Base-by-base conservation (phyloP, 2,797 vertebrate species). In the Lacerta viridis region DNA sequence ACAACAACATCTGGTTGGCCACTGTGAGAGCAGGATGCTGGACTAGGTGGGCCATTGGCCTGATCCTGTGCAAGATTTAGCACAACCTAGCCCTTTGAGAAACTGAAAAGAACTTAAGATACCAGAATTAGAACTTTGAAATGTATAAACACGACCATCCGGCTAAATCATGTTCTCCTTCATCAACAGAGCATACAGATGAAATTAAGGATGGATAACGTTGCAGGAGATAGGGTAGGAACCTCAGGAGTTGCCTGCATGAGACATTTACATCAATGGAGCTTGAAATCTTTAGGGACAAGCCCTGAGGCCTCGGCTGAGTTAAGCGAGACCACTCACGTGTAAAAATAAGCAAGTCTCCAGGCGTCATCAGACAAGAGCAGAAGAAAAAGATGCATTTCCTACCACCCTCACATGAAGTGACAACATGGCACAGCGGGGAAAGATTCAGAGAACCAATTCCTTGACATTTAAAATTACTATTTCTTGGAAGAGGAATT, bases 401-500 rank as follows among this genome's bases (percentile, higher is more conserved):
- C 77, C 80, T 50, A 2, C 68, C 59, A 50, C 75, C 3, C 43
- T 72, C 77, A 13, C 3, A 20, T 0, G 59, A 74, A 61, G 29
- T 27, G 4, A 2, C 64, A 64, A 82, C 66, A 43, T 59, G 5
- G 74, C 69, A 29, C n/a, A 80, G 74, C 79, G 23, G 39, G 84
- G 10, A 8, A 82, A 74, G 20, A 0, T 43, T 83, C 29, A 39
- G 41, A 87, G 5, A 88, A 84, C 3, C 1, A 59, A 50, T 79
- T 86, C 84, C 3, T 15, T 81, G 9, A 43, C 13, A 72, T 78
- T 64, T 87, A 15, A 84, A 11, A 88, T 46, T 72, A 80, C 50
- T 76, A 5, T 50, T 90, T 84, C 76, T 78, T 87, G 41, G 27
- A 88, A 74, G 36, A 86, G 39, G 9, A 11, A 88, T 9, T 4